phyloP scores from a whole-genome alignment of 2,888 invertebrate species.

The Osmoderma eremita region DNA sequence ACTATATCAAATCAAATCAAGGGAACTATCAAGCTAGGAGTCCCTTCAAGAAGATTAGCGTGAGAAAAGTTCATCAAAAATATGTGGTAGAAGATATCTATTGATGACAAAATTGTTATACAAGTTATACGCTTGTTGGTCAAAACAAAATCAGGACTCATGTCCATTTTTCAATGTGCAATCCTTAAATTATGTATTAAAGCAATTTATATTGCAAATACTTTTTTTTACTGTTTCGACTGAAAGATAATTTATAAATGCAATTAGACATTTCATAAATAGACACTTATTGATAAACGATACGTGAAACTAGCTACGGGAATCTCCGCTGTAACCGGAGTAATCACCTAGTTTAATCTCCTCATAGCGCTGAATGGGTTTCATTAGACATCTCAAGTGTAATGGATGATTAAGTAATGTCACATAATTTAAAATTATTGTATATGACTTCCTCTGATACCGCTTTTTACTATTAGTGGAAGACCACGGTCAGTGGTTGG shows the following conservation, averaged over 20 bases:
- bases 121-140: too few relatives aligned
- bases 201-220: too few relatives aligned
- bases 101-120: too few relatives aligned
- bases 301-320: constrained; percentile 1
- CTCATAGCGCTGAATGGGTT: constrained; percentile 8
- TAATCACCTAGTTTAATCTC: constrained; percentile 29
- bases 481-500: not conserved
- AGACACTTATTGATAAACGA: constrained; percentile 20
- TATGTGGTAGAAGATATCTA: too few relatives aligned
- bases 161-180: too few relatives aligned
- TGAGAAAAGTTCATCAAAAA: too few relatives aligned
- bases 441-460: constrained; percentile 36
- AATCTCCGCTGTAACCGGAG: constrained; percentile 9
- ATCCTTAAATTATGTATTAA: too few relatives aligned
- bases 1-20: too few relatives aligned
- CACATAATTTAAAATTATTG: constrained; percentile 42
- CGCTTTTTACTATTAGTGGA: constrained; percentile 16
- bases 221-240: not conserved
- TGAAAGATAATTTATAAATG: not conserved
- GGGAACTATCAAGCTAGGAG: too few relatives aligned
- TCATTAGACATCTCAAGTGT: constrained; percentile 28
- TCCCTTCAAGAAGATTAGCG: too few relatives aligned
- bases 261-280: constrained; percentile 22
- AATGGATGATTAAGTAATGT: constrained; percentile 34
- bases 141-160: too few relatives aligned